Evolutionary conservation across 2,888 invertebrate genomes (phyloP).

Genomic region (Chrysotoxum bicinctum): DNA sequence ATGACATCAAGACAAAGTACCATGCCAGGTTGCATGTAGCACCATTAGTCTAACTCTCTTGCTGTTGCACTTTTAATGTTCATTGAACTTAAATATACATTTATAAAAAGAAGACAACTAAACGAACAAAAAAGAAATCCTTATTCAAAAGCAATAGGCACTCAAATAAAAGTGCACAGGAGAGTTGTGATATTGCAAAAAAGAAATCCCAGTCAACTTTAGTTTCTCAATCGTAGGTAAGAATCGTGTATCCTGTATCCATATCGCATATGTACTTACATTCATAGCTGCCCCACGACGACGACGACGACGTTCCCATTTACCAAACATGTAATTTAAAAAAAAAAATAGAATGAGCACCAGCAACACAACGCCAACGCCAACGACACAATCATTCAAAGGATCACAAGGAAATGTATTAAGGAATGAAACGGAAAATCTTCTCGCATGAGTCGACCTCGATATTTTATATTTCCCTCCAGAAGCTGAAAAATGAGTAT

Average conservation of each 20-base stretch:
- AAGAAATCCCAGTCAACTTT: slow-evolving; percentile 48
- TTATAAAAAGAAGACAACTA: slow-evolving; percentile 5
- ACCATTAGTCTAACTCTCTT: slow-evolving; percentile 55
- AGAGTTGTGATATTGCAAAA: slow-evolving; percentile 48
- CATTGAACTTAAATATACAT: slow-evolving; percentile 65
- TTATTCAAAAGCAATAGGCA: slow-evolving; percentile 66
- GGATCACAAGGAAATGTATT: slow-evolving; percentile 70
- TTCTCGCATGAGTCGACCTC: slow-evolving; percentile 70
- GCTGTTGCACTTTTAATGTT: slow-evolving; percentile 59
- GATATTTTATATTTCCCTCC: slow-evolving; percentile 45
- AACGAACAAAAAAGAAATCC: slow-evolving; percentile 6
- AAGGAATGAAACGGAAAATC: slow-evolving; percentile 68
- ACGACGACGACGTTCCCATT: slow-evolving; percentile 44
- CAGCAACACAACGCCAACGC: slow-evolving; percentile 31
- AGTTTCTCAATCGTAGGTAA: slow-evolving; percentile 65
- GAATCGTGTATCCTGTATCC: slow-evolving; percentile 31
- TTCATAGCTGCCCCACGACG: slow-evolving; percentile 11
- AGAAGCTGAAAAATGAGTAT: slow-evolving; percentile 63
- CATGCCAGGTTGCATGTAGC: slow-evolving; percentile 27
- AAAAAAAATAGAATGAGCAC: not conserved
- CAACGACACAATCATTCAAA: slow-evolving; percentile 67
- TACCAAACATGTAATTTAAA: slow-evolving; percentile 31
- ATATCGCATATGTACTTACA: slow-evolving; percentile 18
- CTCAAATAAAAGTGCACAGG: slow-evolving; percentile 54
- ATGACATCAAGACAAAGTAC: slow-evolving; percentile 40